Evolutionary conservation across 2,797 vertebrate genomes (phyloP).

Genomic region (Darevskia nairensis): DNA sequence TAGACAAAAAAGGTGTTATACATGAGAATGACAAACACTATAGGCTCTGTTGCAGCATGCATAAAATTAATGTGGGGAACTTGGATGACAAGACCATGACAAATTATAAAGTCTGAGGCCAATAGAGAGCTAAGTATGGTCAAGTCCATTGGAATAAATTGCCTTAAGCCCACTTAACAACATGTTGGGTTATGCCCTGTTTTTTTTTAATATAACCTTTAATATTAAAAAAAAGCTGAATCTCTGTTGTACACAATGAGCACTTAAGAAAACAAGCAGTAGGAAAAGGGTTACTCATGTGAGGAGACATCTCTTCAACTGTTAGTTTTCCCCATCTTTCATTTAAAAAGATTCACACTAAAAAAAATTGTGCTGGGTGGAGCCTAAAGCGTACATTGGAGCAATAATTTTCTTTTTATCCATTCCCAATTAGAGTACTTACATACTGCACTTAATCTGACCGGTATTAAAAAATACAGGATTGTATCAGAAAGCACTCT

Average conservation of each 20-base stretch:
- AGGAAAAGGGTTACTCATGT: conserved; percentile 9
- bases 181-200: background rate
- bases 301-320: background rate
- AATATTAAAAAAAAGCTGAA: background rate
- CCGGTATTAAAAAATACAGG: conserved; percentile 2
- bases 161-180: background rate
- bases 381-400: conserved; percentile 40
- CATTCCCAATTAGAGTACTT: conserved; percentile 22
- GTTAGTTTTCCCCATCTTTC: conserved; percentile 60
- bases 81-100: conserved; percentile 73
- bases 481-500: background rate
- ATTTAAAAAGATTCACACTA: conserved; percentile 57
- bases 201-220: background rate
- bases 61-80: conserved; percentile 70
- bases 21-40: conserved; percentile 79
- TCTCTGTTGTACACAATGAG: background rate
- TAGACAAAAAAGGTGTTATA: conserved; percentile 81
- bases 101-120: conserved; percentile 67
- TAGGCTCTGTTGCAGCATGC: conserved; percentile 71
- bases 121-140: conserved; percentile 5
- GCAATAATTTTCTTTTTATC: conserved; percentile 11
- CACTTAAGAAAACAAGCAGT: conserved; percentile 7
- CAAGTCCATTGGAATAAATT: background rate
- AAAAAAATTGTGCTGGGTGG: conserved; percentile 38
- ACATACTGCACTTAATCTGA: conserved; percentile 37